phyloP scores from a whole-genome alignment of 2,113 vertebrate genomes.

The Saguinus midas region DNA sequence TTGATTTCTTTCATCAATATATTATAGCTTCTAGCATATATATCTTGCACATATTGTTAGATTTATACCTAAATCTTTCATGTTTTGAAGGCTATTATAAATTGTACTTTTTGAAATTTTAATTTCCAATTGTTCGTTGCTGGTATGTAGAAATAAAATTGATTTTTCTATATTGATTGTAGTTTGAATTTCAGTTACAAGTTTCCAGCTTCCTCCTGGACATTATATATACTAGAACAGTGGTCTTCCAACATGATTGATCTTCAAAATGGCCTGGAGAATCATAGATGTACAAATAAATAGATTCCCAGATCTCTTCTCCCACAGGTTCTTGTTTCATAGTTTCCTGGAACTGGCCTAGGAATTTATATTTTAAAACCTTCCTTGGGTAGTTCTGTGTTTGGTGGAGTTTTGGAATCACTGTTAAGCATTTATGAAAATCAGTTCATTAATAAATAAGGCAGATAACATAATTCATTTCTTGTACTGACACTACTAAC shows the following conservation, averaged over 20 bases:
- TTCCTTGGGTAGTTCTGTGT: neutral
- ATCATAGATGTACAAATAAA: neutral
- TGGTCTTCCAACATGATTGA: neutral
- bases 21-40: neutral
- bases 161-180: neutral
- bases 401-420: neutral
- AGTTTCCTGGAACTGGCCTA: neutral
- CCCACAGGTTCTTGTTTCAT: neutral
- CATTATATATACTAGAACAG: neutral
- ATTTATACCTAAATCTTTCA: neutral
- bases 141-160: neutral
- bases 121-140: neutral
- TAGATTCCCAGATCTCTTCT: neutral
- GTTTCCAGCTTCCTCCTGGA: neutral
- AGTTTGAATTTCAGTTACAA: neutral
- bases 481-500: neutral
- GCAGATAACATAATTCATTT: neutral
- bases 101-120: neutral
- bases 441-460: conserved; percentile 3
- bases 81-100: neutral
- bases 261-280: neutral
- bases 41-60: neutral
- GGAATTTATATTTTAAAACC: neutral
- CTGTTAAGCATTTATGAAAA: neutral
- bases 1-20: neutral